Evolutionary conservation across 2,113 vertebrate genomes (phyloP).

Genomic region (Perca flavescens): DNA sequence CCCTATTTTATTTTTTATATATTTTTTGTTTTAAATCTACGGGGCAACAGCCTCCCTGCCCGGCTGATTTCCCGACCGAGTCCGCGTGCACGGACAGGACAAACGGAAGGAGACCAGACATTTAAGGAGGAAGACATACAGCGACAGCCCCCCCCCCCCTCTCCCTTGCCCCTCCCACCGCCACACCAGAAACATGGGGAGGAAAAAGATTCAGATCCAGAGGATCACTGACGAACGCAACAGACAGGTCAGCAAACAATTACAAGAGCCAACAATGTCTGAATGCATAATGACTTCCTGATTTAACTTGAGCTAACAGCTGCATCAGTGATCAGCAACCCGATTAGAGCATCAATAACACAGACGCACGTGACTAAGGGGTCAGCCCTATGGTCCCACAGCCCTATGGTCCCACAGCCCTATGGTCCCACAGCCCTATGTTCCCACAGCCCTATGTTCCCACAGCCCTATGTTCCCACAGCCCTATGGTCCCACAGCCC

Average conservation of each 20-base stretch:
- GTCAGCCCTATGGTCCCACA: too few relatives aligned
- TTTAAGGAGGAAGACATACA: constrained; percentile 28
- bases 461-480: too few relatives aligned
- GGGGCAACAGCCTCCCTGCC: constrained; percentile 49
- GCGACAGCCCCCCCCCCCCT: constrained; percentile 44
- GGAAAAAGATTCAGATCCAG: constrained; percentile 99
- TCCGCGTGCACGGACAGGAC: constrained; percentile 32
- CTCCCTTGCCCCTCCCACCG: constrained; percentile 61
- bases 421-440: too few relatives aligned
- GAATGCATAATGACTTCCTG: constrained; percentile 1
- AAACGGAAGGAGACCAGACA: constrained; percentile 12
- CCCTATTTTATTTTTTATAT: constrained; percentile 47
- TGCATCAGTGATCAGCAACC: background rate
- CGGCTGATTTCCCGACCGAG: constrained; percentile 53
- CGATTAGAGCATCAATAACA: background rate
- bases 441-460: too few relatives aligned
- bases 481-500: too few relatives aligned
- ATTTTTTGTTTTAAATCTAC: background rate
- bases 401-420: too few relatives aligned
- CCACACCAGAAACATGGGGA: constrained; percentile 90
- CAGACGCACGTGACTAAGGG: background rate
- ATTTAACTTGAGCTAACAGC: background rate
- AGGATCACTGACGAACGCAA: constrained; percentile 98
- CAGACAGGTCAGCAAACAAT: constrained; percentile 87
- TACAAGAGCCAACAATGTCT: background rate